These are phyloP conservation scores for Simalia tracyae DNA, from an alignment of 2,797 vertebrate genomes.

Conservation along the genomic window DNA sequence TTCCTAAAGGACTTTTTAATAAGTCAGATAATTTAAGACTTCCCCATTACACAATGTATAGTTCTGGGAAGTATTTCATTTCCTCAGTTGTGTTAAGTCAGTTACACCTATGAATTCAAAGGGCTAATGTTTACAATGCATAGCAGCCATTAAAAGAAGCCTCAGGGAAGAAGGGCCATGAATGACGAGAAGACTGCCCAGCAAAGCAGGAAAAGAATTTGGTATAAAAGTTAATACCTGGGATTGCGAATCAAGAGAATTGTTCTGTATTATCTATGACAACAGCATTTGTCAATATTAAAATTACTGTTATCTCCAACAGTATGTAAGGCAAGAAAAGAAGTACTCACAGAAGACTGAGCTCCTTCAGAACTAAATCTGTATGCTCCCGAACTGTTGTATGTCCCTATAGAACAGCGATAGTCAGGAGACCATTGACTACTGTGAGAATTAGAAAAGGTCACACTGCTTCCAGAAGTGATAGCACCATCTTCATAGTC, in stretches of 20 bases:
- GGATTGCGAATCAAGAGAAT: background rate
- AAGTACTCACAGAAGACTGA: constrained; percentile 89
- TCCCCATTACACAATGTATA: background rate
- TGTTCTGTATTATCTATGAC: background rate
- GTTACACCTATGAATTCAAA: background rate
- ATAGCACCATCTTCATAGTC: constrained; percentile 90
- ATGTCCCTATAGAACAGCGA: constrained; percentile 88
- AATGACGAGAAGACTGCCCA: background rate
- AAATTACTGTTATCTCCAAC: background rate
- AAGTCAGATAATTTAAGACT: background rate
- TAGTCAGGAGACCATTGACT: constrained; percentile 92
- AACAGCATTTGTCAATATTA: background rate
- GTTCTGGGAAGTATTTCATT: constrained; percentile 5
- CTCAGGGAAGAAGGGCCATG: background rate
- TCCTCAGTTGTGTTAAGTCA: background rate
- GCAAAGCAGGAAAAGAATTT: background rate
- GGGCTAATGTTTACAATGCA: background rate
- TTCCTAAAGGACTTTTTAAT: background rate
- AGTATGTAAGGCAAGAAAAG: background rate
- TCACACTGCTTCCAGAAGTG: constrained; percentile 86
- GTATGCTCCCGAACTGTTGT: constrained; percentile 90
- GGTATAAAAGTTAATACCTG: background rate
- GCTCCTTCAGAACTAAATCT: constrained; percentile 93
- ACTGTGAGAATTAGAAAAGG: constrained; percentile 84
- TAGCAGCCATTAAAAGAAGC: background rate